Conservation (phyloP, 2,113 vertebrate species). For the Sapajus apella region DNA sequence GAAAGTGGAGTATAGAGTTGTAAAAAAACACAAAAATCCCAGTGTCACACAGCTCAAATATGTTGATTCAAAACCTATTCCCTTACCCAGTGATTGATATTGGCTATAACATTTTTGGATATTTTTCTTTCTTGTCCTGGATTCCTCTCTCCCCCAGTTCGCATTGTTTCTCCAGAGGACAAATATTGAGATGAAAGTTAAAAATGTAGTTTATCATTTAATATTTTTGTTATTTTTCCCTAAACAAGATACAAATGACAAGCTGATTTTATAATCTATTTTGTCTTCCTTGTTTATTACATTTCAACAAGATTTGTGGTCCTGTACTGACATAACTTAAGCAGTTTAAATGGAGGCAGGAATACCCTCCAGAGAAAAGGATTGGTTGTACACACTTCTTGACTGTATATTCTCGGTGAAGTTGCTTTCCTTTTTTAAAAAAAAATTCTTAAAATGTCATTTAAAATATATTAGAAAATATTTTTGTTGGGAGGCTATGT, state of each 20-base stretch:
- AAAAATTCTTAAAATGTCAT: background rate
- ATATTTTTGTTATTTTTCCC: background rate
- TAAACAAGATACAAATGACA: background rate
- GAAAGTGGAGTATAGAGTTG: background rate
- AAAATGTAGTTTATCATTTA: conserved; percentile 14
- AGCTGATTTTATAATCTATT: background rate
- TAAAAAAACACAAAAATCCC: background rate
- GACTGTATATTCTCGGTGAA: background rate
- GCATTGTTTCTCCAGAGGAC: background rate
- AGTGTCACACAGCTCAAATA: background rate
- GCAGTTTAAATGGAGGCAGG: background rate
- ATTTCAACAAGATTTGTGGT: background rate
- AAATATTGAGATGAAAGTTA: background rate
- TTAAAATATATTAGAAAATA: background rate
- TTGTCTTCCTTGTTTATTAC: background rate
- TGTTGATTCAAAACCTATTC: background rate
- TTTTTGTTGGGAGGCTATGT: background rate
- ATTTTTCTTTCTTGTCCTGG: background rate
- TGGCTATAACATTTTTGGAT: background rate
- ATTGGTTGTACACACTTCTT: background rate
- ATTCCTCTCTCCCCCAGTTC: background rate
- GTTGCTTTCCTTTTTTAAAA: background rate
- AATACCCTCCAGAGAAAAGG: background rate
- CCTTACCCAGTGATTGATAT: background rate
- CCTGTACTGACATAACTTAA: background rate